Conservation (phyloP, 2,113 vertebrate species). For the Pipa parva region DNA sequence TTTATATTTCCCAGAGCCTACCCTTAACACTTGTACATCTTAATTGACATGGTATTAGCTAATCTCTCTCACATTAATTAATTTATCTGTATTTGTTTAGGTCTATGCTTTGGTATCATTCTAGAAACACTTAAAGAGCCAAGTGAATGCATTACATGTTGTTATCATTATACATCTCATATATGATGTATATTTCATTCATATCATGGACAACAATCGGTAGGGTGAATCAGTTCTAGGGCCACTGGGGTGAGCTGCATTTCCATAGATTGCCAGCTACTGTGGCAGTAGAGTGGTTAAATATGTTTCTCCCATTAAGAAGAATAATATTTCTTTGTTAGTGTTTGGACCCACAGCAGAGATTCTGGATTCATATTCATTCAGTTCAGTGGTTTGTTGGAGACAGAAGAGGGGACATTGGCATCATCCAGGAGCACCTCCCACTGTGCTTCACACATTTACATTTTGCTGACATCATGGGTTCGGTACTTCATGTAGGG, state of each 20-base stretch:
- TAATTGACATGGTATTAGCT: background rate
- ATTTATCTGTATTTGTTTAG: too few species aligned
- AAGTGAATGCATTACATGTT: too few species aligned
- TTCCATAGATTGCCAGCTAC: background rate
- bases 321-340: background rate
- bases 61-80: background rate
- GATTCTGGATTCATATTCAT: background rate
- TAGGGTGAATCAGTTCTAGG: background rate
- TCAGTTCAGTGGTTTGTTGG: background rate
- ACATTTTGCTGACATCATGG: constrained; percentile 14
- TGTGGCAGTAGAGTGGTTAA: background rate
- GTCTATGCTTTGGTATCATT: too few species aligned
- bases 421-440: background rate
- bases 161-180: too few species aligned
- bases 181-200: too few species aligned
- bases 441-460: background rate
- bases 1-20: background rate
- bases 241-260: background rate
- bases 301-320: background rate
- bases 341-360: background rate
- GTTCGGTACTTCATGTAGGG: constrained; percentile 46
- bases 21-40: background rate
- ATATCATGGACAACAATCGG: background rate
- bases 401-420: background rate
- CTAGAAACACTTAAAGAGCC: too few species aligned